These are phyloP conservation scores for Trichogramma pretiosum DNA, from an alignment of 1,140 invertebrate genomes.

Conservation along the genomic window DNA sequence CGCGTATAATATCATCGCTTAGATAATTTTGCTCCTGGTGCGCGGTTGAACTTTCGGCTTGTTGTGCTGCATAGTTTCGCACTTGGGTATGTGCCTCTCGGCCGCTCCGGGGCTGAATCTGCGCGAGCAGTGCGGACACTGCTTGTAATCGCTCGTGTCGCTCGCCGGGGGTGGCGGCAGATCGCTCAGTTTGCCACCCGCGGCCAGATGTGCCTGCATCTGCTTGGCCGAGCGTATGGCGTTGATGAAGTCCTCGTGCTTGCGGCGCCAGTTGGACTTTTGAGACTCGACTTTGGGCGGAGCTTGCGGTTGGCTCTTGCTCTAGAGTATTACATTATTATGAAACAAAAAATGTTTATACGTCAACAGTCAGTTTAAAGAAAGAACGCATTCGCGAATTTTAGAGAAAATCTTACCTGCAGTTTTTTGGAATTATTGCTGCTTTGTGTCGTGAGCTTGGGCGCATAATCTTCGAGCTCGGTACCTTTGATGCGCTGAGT, in stretches of 20 bases:
- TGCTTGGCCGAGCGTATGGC: constrained; percentile 83
- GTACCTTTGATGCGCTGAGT: constrained; percentile 80
- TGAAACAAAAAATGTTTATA: too few species aligned
- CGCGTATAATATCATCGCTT: neutral
- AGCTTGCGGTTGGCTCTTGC: neutral
- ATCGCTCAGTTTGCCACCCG: constrained; percentile 77
- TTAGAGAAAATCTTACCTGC: too few species aligned
- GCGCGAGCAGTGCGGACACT: constrained; percentile 82
- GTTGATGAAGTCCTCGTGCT: constrained; percentile 87
- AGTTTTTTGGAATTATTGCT: too few species aligned
- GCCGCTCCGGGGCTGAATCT: constrained; percentile 81
- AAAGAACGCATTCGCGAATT: too few species aligned
- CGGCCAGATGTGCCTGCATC: constrained; percentile 73
- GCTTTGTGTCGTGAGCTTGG: constrained; percentile 27
- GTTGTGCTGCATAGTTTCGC: constrained; percentile 73
- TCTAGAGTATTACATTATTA: neutral
- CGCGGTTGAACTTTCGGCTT: constrained; percentile 53
- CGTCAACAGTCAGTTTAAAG: constrained; percentile 10
- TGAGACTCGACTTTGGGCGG: neutral
- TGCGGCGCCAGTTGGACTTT: constrained; percentile 72
- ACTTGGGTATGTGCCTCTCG: constrained; percentile 89
- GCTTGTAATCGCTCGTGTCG: constrained; percentile 80
- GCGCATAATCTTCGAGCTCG: constrained; percentile 70
- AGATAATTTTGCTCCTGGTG: constrained; percentile 23
- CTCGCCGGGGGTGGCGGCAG: constrained; percentile 81